Base-by-base conservation (phyloP, 2,113 vertebrate species). In the Pollachius pollachius region DNA sequence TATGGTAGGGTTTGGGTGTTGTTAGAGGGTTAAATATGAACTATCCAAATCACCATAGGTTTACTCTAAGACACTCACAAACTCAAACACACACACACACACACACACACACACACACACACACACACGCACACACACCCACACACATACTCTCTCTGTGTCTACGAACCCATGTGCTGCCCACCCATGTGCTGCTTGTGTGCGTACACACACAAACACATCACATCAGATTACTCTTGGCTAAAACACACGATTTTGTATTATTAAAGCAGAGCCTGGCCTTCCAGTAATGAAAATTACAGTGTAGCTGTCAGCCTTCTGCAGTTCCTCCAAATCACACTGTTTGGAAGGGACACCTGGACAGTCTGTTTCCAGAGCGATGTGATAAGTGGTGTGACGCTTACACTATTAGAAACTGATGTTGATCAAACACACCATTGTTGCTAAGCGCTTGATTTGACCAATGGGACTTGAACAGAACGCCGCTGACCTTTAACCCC, bases 221-320 rank as follows among this genome's bases (percentile, higher is more conserved):
- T 18, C 19, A 21, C 23, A 62, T 62, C 25, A 30, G 16, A 34
- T 37, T 34, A 62, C 60, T 52, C 52, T 52, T 69, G 58, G 37
- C 19, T 15, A 21, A 52, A 52, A 48, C 21, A 62, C 56, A 64
- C 59, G 70, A 67, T 48, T 48, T 48, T 48, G 41, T 48, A 13
- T 48, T 48, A 48, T 48, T 48, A 48, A 48, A 48, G 73, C 21
- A 15, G 13, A 77, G 69, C 37, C 52, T 17, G 70, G 19, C 70
- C 84, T 71, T 83, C 72, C 76, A 78, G 77, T 88, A 87, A 90
- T 89, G 89, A 88, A 89, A 89, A 89, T 89, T 64, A 84, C 76
- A 87, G 84, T 85, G 83, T 85, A 81, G 84, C 74, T 83, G 79
- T 83, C 81, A 8, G 63, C 30, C 77, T 74, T 73, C 67, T 71